These are phyloP conservation scores for Apodemia hepburni DNA, from an alignment of 2,888 invertebrate species.

Conservation along the genomic window DNA sequence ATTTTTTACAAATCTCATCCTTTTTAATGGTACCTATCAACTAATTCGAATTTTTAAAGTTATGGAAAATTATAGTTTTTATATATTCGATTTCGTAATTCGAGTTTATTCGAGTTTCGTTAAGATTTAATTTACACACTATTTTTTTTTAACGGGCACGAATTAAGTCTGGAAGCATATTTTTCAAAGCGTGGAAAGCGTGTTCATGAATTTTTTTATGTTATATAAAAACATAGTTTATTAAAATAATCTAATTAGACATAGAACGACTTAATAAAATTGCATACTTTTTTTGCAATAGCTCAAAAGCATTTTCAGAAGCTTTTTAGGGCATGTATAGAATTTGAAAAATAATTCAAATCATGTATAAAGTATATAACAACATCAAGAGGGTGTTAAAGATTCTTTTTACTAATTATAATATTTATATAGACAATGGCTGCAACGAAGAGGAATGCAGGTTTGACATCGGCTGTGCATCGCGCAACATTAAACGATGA, in stretches of 20 bases:
- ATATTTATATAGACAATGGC: conserved; percentile 94
- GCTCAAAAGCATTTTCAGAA: conserved; percentile 6
- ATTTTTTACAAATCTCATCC: too few species aligned
- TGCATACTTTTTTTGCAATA: not conserved
- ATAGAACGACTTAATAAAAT: not conserved
- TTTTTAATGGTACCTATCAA: too few species aligned
- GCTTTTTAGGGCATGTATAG: conserved; percentile 46
- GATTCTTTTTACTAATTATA: conserved; percentile 11
- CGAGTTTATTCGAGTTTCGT: too few species aligned
- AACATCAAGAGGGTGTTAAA: not conserved
- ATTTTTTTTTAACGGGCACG: not conserved
- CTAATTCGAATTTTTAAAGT: too few species aligned
- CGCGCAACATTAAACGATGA: conserved; percentile 98
- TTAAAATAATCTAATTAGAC: not conserved
- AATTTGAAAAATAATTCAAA: conserved; percentile 10
- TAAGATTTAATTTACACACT: too few species aligned
- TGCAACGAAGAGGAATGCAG: conserved; percentile 98
- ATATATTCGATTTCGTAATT: too few species aligned
- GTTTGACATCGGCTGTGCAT: conserved; percentile 97
- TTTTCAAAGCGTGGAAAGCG: too few species aligned
- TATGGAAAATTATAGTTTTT: too few species aligned
- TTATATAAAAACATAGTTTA: too few species aligned
- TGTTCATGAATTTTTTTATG: too few species aligned
- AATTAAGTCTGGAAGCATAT: not conserved
- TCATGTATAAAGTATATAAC: not conserved